These are phyloP conservation scores for Eueides isabella DNA, from an alignment of 1,140 invertebrate species.

Conservation along the genomic window DNA sequence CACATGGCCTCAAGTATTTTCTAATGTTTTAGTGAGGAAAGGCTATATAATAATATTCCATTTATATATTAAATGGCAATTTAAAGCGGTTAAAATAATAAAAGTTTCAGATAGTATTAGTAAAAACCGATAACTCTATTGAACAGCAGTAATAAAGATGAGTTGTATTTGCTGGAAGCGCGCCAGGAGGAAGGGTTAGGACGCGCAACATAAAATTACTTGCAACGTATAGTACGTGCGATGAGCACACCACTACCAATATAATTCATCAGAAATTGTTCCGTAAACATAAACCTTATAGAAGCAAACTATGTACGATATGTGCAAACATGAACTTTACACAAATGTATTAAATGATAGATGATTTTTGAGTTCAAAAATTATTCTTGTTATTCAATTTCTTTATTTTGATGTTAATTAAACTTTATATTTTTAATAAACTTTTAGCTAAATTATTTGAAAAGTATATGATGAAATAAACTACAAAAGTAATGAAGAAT, in stretches of 20 bases:
- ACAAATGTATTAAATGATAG: neutral
- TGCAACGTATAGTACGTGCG: neutral
- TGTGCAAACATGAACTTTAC: neutral
- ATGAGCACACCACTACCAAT: conserved; percentile 9
- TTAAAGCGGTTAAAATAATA: conserved; percentile 9
- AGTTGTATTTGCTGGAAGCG: conserved; percentile 20
- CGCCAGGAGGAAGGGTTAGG: conserved; percentile 23
- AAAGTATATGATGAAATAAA: too few species aligned
- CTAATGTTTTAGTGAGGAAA: neutral
- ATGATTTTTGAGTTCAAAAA: neutral
- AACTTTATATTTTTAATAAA: too few species aligned
- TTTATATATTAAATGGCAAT: neutral
- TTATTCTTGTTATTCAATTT: neutral
- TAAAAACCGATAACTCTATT: conserved; percentile 11
- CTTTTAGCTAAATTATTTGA: too few species aligned
- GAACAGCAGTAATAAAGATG: conserved; percentile 8
- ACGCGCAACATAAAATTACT: conserved; percentile 24
- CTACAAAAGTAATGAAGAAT: too few species aligned
- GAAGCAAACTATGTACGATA: neutral
- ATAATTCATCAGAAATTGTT: conserved; percentile 2
- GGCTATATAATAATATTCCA: neutral
- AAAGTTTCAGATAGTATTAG: conserved; percentile 12
- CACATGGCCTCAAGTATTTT: neutral
- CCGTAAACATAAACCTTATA: neutral
- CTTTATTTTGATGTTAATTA: too few species aligned